These are phyloP conservation scores for Kryptopterus vitreolus DNA, from an alignment of 2,797 vertebrate genomes.

Conservation along the genomic window DNA sequence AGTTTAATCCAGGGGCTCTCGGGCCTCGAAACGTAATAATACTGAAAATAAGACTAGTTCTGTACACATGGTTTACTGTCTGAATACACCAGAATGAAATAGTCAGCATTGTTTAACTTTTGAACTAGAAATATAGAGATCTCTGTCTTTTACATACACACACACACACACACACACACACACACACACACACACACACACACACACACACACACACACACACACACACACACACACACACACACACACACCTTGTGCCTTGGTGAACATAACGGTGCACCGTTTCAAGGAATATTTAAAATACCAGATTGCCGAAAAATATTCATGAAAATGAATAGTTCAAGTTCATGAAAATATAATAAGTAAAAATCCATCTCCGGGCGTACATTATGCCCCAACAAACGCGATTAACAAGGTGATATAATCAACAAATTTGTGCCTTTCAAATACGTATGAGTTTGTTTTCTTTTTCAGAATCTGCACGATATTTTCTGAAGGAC, in stretches of 20 bases:
- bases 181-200: neutral
- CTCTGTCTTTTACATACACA: neutral
- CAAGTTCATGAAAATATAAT: neutral
- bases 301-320: neutral
- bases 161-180: neutral
- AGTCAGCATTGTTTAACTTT: neutral
- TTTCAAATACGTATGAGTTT: slow-evolving; percentile 12
- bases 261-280: too few relatives aligned
- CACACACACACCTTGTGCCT: too few relatives aligned
- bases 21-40: neutral
- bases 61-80: neutral
- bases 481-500: slow-evolving; percentile 61
- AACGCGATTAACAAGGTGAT: neutral
- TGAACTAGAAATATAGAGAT: neutral
- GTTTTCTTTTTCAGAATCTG: slow-evolving; percentile 60
- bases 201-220: slow-evolving; percentile 5
- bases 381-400: too few relatives aligned
- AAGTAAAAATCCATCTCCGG: neutral
- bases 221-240: neutral
- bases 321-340: too few relatives aligned
- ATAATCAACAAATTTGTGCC: neutral
- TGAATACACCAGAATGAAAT: neutral
- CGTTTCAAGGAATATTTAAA: neutral
- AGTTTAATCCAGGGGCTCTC: neutral
- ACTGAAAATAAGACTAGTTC: neutral